Evolutionary conservation across 2,797 vertebrate species (phyloP), one percentile per base, ranked within the genome.

Genomic region (Dendrocincla tyrannina): DNA sequence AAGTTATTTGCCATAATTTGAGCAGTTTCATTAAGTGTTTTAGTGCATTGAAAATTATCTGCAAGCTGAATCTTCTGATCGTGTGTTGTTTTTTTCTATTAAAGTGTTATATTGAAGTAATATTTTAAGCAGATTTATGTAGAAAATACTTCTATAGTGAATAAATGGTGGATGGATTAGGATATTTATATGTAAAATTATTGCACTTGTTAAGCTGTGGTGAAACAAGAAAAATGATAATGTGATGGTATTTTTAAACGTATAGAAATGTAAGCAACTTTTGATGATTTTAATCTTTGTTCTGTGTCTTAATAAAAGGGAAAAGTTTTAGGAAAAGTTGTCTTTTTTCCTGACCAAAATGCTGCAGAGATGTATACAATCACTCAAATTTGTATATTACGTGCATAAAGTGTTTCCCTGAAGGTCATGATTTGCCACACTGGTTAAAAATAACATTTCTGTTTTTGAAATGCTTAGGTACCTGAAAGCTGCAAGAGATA

Each of bases 81-180:
- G 81, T 62, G 9, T 50, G 12, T 37, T 63, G 7, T 70, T 47
- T 87, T 85, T 93, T 76, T 49, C n/a, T 85, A 75, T 30, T 49
- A 59, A 77, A 70, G 56, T 58, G 22, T 82, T 91, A 22, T 80
- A 79, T 88, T 92, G 87, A 95, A 96, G 86, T 89, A 73, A 88
- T 91, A 91, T 92, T 92, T 96, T 82, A 44, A 81, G 66, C 69
- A 53, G 62, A 58, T 81, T 62, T 80, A 84, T 85, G 68, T 90
- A 91, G 90, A 95, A 87, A 84, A 91, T 91, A 83, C 70, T 85
- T 80, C 55, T 82, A 32, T 81, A 77, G 46, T 85, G 56, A 90
- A 77, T 58, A 73, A 95, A 85, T 41, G 68, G 63, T 88, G 70
- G 39, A 60, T 74, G 85, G 75, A 24, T 86, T 87, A 92, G 81